Base-by-base conservation (phyloP, 2,888 invertebrate genomes). In the Agrochola lychnidis region DNA sequence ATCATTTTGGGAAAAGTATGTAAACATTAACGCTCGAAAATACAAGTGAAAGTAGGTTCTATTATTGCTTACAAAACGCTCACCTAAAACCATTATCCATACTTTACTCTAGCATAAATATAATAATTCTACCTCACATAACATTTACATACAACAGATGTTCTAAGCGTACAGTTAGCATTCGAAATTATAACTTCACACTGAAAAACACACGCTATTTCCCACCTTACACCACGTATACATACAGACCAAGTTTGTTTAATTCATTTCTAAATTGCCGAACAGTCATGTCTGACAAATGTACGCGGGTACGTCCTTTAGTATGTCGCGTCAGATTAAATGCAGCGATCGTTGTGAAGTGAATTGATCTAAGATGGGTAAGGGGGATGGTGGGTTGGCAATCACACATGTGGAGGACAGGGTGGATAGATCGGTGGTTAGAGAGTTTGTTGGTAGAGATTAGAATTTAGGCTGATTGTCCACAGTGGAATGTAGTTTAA, bases 321-420 rank as follows among this genome's bases (percentile, higher is more conserved):
- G 81, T 91, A 86, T 92, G 92, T 92, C 89, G 87, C 86, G 86
- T 84, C 83, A 89, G 90, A 93, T 93, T 93, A 91, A 91, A 90
- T 87, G 89, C 88, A 88, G 87, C 87, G 85, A 87, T 87, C 83
- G 79, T 82, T 77, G 86, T 72, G 86, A 86, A 88, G 87, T 88
- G 90, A 90, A 91, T 88, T 90, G 91, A 91, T 91, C 86, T 89
- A 88, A 87, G 89, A 88, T 87, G 82, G 86, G 85, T 78, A 67
- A 72, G 64, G 75, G 85, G 86, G 79, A 76, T 75, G 82, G 79
- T 69, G 81, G 64, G 73, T 42, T 51, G 76, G 14, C 42, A 22
- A 48, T 16, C 71, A 25, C 71, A 25, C 53, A 45, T 73, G 63
- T 73, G 79, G 51, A 42, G 40, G 63, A 68, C 82, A 56, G 25